Base-by-base conservation (phyloP, 2,888 invertebrate genomes). In the Dolichopus griseipennis region DNA sequence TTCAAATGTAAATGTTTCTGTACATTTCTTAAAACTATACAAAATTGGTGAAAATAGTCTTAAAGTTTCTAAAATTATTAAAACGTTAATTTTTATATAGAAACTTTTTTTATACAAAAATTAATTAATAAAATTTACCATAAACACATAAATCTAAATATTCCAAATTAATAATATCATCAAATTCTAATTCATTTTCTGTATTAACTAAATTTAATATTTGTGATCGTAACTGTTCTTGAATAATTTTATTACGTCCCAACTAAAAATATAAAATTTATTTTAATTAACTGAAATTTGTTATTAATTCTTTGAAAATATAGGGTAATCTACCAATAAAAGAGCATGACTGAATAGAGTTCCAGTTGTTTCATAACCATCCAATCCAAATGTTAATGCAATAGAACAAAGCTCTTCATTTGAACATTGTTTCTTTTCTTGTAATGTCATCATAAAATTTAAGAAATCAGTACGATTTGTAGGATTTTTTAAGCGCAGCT, bases 301-400 rank as follows among this genome's bases (percentile, higher is more conserved):
- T 27, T 27, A 27, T 52, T 2, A 0, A n/a, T 1, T 65, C n/a
- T 2, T 10, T 65, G n/a, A 20, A 12, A 61, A 3, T 65, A 22
- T 34, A 66, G 9, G 22, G 61, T 9, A 8, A 41, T 27, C 72
- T 68, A 80, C 79, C 74, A 77, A 70, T 65, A 78, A 66, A 5
- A 81, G 68, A 5, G 75, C 70, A 68, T 77, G 76, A 0, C 76
- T 69, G 0, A 81, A 68, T 0, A 76, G 73, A 0, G 72, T 33
- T 22, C 78, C 78, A 0, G 81, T 76, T 0, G 81, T 80, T 66
- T 80, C 79, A n/a, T 77, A 78, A 2, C 81, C 81, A 70, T 81
- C 81, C 9, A 78, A 52, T 41, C 80, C 72, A 69, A 81, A 80
- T 10, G 80, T 79, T 73, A 80, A 76, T 2, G 77, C 74, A 66